Evolutionary conservation across 2,113 vertebrate species (phyloP).

Genomic region (Tachuris rubrigastra): DNA sequence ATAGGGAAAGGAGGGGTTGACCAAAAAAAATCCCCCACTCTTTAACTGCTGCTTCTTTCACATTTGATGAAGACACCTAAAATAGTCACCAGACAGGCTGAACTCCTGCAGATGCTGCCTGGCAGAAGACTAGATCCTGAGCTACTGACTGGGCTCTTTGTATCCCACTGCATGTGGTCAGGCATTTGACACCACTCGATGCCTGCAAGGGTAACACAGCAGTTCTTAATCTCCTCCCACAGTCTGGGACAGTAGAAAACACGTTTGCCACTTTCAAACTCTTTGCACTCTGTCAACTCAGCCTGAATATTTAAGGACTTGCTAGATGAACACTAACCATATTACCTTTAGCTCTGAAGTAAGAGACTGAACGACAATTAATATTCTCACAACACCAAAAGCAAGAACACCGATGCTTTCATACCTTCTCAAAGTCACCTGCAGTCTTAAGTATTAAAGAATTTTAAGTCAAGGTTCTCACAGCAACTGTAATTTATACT

Average conservation of each 20-base stretch:
- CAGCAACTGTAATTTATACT: neutral
- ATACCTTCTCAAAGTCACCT: neutral
- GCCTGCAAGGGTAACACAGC: neutral
- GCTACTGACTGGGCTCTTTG: neutral
- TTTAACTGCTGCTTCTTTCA: neutral
- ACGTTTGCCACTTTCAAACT: neutral
- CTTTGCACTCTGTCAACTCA: neutral
- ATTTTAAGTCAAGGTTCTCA: neutral
- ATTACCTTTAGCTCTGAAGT: neutral
- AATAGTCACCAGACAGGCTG: neutral
- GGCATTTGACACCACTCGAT: neutral
- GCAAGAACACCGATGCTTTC: neutral
- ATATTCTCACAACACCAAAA: neutral
- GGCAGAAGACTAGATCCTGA: neutral
- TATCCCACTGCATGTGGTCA: neutral
- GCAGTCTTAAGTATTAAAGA: neutral
- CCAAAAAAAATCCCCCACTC: neutral
- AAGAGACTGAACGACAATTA: neutral
- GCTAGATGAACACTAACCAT: neutral
- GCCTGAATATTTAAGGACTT: neutral
- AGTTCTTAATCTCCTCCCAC: neutral
- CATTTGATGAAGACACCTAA: neutral
- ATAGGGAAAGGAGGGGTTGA: neutral
- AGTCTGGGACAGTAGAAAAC: neutral
- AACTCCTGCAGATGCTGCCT: neutral